Evolutionary conservation across 2,888 invertebrate species (phyloP).

Genomic region (Polyploca ridens): DNA sequence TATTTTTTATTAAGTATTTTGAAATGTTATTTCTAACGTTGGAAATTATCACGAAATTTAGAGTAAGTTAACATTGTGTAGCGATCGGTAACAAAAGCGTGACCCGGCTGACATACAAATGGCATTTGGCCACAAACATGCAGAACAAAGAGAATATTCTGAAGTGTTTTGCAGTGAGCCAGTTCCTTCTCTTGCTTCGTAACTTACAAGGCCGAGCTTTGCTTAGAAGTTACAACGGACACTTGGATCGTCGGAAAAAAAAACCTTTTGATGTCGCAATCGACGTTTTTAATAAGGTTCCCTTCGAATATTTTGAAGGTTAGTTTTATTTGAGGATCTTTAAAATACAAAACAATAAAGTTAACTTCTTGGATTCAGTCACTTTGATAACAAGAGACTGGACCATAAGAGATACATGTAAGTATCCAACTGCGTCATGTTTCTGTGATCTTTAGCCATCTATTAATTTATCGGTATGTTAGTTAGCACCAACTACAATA

Average conservation of each 20-base stretch:
- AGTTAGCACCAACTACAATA: too few species aligned
- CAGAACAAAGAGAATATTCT: conserved; percentile 64
- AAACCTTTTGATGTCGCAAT: background rate
- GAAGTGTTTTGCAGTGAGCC: conserved; percentile 50
- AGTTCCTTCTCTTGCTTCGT: conserved; percentile 52
- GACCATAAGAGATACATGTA: too few species aligned
- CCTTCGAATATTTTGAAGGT: too few species aligned
- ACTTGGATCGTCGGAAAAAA: background rate
- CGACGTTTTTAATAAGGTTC: background rate
- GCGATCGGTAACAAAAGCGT: conserved; percentile 34
- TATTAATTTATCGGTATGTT: too few species aligned
- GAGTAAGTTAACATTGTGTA: conserved; percentile 5
- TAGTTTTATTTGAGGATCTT: too few species aligned
- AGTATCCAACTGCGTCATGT: too few species aligned
- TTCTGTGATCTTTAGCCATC: too few species aligned
- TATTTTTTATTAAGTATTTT: too few species aligned
- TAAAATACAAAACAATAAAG: too few species aligned
- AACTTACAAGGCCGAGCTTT: conserved; percentile 55
- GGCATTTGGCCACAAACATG: conserved; percentile 63
- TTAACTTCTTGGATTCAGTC: too few species aligned
- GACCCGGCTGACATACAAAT: conserved; percentile 66
- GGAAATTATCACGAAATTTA: conserved; percentile 47
- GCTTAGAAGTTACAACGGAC: conserved; percentile 20
- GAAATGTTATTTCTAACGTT: conserved; percentile 40
- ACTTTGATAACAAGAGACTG: too few species aligned